Conservation (phyloP, 2,888 invertebrate species). For the Cecidostiba fungosa region DNA sequence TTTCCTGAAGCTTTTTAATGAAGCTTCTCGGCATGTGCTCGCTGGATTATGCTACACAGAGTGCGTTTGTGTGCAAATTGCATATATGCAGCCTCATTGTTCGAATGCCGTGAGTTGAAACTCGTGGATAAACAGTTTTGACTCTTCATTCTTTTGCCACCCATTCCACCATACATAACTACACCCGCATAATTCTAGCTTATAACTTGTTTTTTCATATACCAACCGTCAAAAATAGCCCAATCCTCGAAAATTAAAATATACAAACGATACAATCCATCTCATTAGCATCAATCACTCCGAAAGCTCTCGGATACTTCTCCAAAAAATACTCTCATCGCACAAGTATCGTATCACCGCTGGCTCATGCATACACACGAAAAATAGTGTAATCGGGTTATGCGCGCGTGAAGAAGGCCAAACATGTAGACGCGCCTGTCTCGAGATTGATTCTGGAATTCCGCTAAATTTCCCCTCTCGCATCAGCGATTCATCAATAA, state of each 20-base stretch:
- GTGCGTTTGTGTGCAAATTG: too few species aligned
- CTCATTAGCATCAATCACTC: background rate
- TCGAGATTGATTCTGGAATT: constrained; percentile 41
- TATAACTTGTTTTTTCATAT: too few species aligned
- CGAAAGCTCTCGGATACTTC: background rate
- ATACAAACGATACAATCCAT: background rate
- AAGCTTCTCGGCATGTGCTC: background rate
- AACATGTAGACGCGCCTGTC: background rate
- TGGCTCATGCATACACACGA: background rate
- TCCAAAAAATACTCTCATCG: background rate
- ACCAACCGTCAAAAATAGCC: too few species aligned
- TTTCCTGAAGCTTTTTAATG: background rate
- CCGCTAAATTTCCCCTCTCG: constrained; percentile 21
- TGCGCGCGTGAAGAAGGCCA: background rate
- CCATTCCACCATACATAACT: too few species aligned
- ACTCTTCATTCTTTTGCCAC: too few species aligned
- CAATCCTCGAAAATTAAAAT: background rate
- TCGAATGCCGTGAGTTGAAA: too few species aligned
- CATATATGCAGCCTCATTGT: too few species aligned
- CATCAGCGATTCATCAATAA: constrained; percentile 36
- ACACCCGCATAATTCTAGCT: too few species aligned
- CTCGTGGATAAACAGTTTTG: too few species aligned
- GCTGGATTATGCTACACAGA: too few species aligned
- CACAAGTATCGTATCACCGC: background rate
- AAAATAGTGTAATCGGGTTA: background rate